phyloP scores from a whole-genome alignment of 2,888 invertebrate genomes.

The Stenurella melanura region DNA sequence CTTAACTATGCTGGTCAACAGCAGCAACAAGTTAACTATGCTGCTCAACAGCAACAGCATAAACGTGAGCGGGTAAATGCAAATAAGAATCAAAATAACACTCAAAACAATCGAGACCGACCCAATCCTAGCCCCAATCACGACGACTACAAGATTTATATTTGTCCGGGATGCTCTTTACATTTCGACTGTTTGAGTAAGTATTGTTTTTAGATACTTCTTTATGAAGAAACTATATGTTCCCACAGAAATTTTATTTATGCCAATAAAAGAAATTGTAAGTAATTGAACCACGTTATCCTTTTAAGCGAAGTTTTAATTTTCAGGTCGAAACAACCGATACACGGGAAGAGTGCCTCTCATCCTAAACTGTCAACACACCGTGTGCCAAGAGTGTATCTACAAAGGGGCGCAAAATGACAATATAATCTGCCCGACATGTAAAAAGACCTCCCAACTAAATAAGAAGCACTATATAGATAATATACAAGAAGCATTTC shows the following conservation, averaged over 20 bases:
- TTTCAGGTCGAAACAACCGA: slow-evolving; percentile 56
- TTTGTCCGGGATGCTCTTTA: slow-evolving; percentile 48
- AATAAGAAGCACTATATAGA: slow-evolving; percentile 46
- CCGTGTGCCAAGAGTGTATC: slow-evolving; percentile 81
- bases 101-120: not conserved
- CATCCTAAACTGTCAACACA: slow-evolving; percentile 80
- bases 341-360: slow-evolving; percentile 74
- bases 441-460: slow-evolving; percentile 70
- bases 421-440: slow-evolving; percentile 74
- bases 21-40: too few relatives aligned
- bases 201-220: slow-evolving; percentile 6
- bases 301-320: not conserved
- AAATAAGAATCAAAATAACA: slow-evolving; percentile 1
- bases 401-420: slow-evolving; percentile 64
- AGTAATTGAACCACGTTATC: not conserved
- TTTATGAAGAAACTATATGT: not conserved
- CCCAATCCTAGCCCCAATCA: not conserved
- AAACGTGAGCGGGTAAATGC: not conserved
- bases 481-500: slow-evolving; percentile 63
- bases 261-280: not conserved
- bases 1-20: too few relatives aligned
- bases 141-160: slow-evolving; percentile 41
- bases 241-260: not conserved
- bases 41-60: not conserved
- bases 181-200: slow-evolving; percentile 49